Evolutionary conservation across 2,797 vertebrate species (phyloP), one percentile per base, ranked within the genome.

Genomic region (Chromis chromis): DNA sequence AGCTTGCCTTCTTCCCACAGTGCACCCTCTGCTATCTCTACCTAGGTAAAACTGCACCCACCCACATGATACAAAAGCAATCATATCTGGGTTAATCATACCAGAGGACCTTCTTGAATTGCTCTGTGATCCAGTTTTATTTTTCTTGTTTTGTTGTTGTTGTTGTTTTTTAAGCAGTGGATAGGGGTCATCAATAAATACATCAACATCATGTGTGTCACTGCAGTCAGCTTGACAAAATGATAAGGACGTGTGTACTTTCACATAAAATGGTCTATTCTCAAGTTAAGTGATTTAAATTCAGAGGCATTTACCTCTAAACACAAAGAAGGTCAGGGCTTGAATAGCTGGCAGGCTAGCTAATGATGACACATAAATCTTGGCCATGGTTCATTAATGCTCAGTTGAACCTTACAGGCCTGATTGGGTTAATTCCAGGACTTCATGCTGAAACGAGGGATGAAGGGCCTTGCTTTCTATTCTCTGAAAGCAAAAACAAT

Each of bases 401-500:
- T 64, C 53, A 40, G 17, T 84, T 70, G 60, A 72, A 72, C 72
- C 31, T 60, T 21, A 14, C 36, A 25, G 58, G 27, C 44, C 17
- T 22, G 31, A 56, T 9, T 63, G 50, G 44, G 48, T 76, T 82
- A 42, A 78, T 73, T 58, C 61, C 12, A 49, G 52, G 40, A 64
- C 62, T 56, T 36, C 16, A 54, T 48, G 36, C 31, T 62, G 44
- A 55, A 78, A 58, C 27, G 31, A 6, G 1, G 10, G 22, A 2
- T 42, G 50, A 28, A 40, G 33, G 22, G 19, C 17, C 6, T 54
- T 10, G 24, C 17, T 63, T 67, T 65, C 21, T 14, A 28, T 50
- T 36, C 21, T 62, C 16, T 58, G 39, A 73, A 55, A 71, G 48
- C 3, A 65, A 63, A 79, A 72, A 53, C 44, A 70, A 87, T 81